A percentile compares a stretch with the other conserved stretches of the same genome.
Evolutionary conservation across 2,113 vertebrate species (phyloP).

Genomic region (Mystacornis crossleyi): DNA sequence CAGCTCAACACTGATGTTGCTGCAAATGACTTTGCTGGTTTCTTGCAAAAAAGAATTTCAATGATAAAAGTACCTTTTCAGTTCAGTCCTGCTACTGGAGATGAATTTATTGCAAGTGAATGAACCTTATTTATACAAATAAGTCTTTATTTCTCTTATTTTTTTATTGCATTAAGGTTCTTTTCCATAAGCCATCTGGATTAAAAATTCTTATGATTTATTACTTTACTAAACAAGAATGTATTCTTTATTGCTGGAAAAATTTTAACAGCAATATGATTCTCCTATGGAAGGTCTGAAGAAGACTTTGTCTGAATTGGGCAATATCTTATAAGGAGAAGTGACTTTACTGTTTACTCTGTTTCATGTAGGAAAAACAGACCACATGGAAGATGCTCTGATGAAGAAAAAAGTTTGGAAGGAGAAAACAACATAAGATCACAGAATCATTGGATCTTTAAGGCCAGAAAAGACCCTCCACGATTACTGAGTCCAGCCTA

Average conservation of each 20-base stretch:
- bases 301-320: background rate
- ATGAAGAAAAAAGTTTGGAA: background rate
- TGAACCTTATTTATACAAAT: background rate
- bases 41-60: background rate
- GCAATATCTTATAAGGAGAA: background rate
- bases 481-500: accelerated
- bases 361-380: background rate
- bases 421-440: background rate
- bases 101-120: background rate
- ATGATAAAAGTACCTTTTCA: background rate
- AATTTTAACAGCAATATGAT: background rate
- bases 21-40: background rate
- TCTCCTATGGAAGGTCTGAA: background rate
- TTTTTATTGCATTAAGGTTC: background rate
- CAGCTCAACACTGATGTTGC: background rate
- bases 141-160: background rate
- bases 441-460: background rate
- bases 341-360: background rate
- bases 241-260: background rate
- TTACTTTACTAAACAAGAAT: background rate
- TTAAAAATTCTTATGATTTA: background rate
- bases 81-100: background rate
- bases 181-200: background rate
- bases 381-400: background rate
- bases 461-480: background rate